Evolutionary conservation across 2,888 invertebrate genomes (phyloP).

Genomic region (Acrobasis consociella): DNA sequence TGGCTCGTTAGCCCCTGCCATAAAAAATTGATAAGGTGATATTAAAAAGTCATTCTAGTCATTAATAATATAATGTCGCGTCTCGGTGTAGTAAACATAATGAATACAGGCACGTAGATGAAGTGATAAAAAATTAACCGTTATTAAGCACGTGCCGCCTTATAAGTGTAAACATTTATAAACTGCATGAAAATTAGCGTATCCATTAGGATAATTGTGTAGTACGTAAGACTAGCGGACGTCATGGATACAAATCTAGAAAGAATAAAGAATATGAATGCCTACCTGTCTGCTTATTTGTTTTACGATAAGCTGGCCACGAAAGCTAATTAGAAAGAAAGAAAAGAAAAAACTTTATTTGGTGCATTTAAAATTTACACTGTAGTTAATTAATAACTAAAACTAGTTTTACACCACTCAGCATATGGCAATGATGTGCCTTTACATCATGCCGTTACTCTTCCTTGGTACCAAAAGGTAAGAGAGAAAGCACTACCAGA

Average conservation of each 20-base stretch:
- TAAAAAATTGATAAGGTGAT: constrained; percentile 13
- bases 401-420: no score
- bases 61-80: constrained; percentile 14
- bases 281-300: background rate
- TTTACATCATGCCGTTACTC: no score
- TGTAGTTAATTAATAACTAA: no score
- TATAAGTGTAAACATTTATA: constrained; percentile 14
- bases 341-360: no score
- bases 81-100: constrained; percentile 15
- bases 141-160: constrained; percentile 11
- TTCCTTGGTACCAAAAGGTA: no score
- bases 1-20: constrained; percentile 4
- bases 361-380: no score
- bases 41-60: constrained; percentile 19
- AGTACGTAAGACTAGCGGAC: constrained; percentile 16
- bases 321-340: no score
- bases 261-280: background rate
- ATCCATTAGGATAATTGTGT: constrained; percentile 16
- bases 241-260: background rate
- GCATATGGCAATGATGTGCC: no score
- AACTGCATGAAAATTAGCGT: constrained; percentile 13
- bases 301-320: background rate
- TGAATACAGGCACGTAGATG: background rate
- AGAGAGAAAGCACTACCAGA: no score
- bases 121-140: constrained; percentile 14